Percentiles rank a stretch among this genome's conserved stretches.
These are phyloP conservation scores for Hipparchia semele DNA, from an alignment of 2,888 invertebrate genomes.

Conservation along the genomic window DNA sequence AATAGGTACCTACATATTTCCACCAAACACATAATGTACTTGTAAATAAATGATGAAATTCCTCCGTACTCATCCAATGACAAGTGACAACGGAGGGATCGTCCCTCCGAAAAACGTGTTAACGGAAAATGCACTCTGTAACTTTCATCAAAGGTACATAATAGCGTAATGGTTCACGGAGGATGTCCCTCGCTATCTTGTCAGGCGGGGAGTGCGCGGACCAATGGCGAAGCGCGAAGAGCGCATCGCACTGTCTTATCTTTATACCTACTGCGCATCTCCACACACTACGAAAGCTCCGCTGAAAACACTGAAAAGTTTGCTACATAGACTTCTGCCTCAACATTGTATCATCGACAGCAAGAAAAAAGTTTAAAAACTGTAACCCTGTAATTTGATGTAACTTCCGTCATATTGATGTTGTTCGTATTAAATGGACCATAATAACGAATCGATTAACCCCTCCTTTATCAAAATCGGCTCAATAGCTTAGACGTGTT, in stretches of 20 bases:
- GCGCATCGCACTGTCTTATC: conserved; percentile 77
- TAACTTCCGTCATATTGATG: too few species aligned
- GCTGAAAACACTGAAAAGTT: conserved; percentile 10
- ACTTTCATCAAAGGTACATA: conserved; percentile 43
- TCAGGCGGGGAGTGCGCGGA: conserved; percentile 77
- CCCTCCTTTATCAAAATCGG: too few species aligned
- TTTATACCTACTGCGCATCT: conserved; percentile 72
- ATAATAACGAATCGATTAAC: too few species aligned
- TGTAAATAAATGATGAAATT: conserved; percentile 74
- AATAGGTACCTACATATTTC: conserved; percentile 32
- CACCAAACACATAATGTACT: conserved; percentile 50
- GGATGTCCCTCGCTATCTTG: conserved; percentile 81
- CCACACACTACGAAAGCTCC: conserved; percentile 34
- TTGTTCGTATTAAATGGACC: too few species aligned
- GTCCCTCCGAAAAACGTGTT: conserved; percentile 63
- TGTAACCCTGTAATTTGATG: too few species aligned
- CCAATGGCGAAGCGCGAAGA: conserved; percentile 66
- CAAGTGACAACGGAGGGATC: conserved; percentile 76
- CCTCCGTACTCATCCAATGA: conserved; percentile 78
- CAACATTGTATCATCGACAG: too few species aligned
- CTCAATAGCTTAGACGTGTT: too few species aligned
- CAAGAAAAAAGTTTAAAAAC: too few species aligned
- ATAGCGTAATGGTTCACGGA: conserved; percentile 52
- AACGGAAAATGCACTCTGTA: conserved; percentile 52
- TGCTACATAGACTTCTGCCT: background rate